Base-by-base conservation (phyloP, 2,888 invertebrate species). In the Sarcophaga variegata region DNA sequence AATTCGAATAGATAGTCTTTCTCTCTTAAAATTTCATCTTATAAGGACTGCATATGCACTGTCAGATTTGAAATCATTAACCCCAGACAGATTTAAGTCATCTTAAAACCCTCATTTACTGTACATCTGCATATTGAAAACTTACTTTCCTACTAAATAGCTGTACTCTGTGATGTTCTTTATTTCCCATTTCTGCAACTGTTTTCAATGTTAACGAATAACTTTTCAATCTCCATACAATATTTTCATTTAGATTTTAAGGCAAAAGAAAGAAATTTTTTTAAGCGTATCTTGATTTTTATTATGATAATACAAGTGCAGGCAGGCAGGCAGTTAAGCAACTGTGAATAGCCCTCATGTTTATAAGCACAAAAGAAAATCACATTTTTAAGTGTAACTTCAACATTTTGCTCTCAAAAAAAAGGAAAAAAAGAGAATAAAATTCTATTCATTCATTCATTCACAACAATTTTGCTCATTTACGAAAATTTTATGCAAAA, bases 381-480 rank as follows among this genome's bases (percentile, higher is more conserved):
- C 17, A 54, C 54, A 4, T 12, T 54, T 54, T 14, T 54, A 54
- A 54, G 12, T 54, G 54, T 54, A 17, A 54, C 17, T 54, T 54
- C 17, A 54, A 54, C 54, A 17, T 54, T 54, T 54, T 54, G 54
- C 17, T 54, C 17, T 4, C 3, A 54, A 54, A 54, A 54, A 54
- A 54, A 8, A 14, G 3, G 3, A 3, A 49, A 4, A 37, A 37
- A 37, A 10, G 2, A 37, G 37, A 37, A 37, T 37, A 37, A 37
- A 14, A 4, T 77, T 77, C 76, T 66, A 76, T 82, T 82, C 81
- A 82, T 81, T 81, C 54, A 54, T 76, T 81, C 54, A 54, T 76
- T 82, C 70, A 54, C 70, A 83, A 66, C 59, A 82, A 54, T 71
- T 76, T 82, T 77, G 74, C 70, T 77, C 60, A 77, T 71, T 82